These are phyloP conservation scores for Capreolus pygargus DNA, from an alignment of 2,113 vertebrate genomes.

Conservation along the genomic window DNA sequence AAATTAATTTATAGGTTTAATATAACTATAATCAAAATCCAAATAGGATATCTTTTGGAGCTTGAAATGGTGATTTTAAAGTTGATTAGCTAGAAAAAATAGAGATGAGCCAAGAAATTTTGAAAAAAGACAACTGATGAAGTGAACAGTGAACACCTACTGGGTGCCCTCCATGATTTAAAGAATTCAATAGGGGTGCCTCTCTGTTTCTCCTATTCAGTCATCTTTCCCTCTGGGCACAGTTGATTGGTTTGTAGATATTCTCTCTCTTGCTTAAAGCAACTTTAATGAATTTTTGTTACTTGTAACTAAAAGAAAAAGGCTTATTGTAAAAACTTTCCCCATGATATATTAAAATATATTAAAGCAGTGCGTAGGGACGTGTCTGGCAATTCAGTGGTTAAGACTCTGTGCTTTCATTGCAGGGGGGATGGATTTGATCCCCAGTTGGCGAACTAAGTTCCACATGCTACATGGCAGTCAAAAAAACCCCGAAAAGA, in stretches of 20 bases:
- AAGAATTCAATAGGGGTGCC: background rate
- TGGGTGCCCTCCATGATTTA: background rate
- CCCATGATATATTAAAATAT: background rate
- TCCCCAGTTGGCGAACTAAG: background rate
- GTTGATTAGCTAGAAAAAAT: constrained; percentile 46
- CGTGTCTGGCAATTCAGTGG: background rate
- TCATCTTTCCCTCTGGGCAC: background rate
- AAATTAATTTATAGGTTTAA: constrained; percentile 61
- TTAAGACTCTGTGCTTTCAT: background rate
- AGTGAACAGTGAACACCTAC: background rate
- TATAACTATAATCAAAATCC: constrained; percentile 46
- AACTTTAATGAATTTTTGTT: background rate
- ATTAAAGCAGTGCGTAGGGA: background rate
- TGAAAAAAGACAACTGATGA: background rate
- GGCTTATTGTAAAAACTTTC: background rate
- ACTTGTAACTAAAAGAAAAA: background rate
- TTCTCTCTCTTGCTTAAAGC: background rate
- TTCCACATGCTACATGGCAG: background rate
- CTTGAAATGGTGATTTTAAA: constrained; percentile 44
- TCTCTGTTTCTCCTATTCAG: background rate
- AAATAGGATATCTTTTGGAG: constrained; percentile 32
- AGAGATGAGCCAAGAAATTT: background rate
- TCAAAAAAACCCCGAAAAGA: background rate
- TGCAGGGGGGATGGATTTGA: background rate
- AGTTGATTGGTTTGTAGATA: background rate